Base-by-base conservation (phyloP, 2,888 invertebrate species). In the Drosophila stalkeri region DNA sequence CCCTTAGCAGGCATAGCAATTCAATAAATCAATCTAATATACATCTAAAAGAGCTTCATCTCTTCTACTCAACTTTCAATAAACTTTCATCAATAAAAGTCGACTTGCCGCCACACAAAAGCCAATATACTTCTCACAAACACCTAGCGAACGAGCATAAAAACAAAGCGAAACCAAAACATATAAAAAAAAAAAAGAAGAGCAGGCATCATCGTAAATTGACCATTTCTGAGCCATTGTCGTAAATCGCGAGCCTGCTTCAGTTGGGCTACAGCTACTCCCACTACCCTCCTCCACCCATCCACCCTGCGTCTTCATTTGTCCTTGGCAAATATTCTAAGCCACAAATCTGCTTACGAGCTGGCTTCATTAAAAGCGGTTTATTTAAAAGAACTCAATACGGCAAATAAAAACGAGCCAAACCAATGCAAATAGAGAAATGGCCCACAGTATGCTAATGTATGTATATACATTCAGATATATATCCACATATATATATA, bases 281-380 rank as follows among this genome's bases (percentile, higher is more conserved):
- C 6, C 18, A 1, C 0, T 18, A 7, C 4, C 16, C 9, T 0
- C 52, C 8, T 16, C 9, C 52, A 0, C 9, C 33, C n/a, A 4
- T 2, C 9, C 9, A 0, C 9, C 5, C 37, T 14, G 0, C 27
- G 51, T 66, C 72, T 62, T 87, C 86, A 87, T 90, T 89, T 91
- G 77, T 70, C 83, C 79, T 75, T 66, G 72, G 76, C 67, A 88
- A 88, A 90, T 90, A 90, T 86, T 76, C 81, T 77, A 80, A 90
- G 80, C 90, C 91, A 82, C 91, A 90, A 91, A 90, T 91, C 91
- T 84, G 82, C 89, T 90, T 91, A 90, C 79, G 86, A 27, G 84
- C 81, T 76, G 82, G 77, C 89, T 81, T 90, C 81, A 88, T 86
- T 91, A 88, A 91, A 90, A 90, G 72, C 86, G 82, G 75, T 90